These are phyloP conservation scores for Merodon equestris DNA, from an alignment of 2,888 invertebrate genomes.

Conservation along the genomic window DNA sequence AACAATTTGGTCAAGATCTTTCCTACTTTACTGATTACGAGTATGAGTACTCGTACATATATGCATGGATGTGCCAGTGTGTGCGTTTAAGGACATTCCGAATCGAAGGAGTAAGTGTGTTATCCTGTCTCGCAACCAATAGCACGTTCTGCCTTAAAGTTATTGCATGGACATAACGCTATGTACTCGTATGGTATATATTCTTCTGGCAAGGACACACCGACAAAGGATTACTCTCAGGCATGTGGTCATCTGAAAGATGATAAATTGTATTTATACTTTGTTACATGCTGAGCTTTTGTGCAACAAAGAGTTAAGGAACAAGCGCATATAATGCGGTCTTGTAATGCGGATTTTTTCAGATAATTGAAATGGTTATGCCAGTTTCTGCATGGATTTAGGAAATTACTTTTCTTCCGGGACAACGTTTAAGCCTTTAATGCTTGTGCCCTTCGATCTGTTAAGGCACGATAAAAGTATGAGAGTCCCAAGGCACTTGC, in stretches of 20 bases:
- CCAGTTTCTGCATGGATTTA: background rate
- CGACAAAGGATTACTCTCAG: constrained; percentile 25
- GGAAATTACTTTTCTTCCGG: too few relatives aligned
- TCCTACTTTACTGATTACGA: constrained; percentile 34
- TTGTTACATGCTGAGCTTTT: constrained; percentile 50
- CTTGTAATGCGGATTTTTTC: constrained; percentile 28
- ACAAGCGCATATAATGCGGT: constrained; percentile 21
- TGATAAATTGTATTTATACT: constrained; percentile 51
- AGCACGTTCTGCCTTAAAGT: constrained; percentile 34
- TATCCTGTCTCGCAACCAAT: constrained; percentile 30
- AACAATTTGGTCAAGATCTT: constrained; percentile 30
- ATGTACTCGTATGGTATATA: background rate
- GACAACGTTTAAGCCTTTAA: too few relatives aligned
- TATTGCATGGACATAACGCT: too few relatives aligned
- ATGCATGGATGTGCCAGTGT: background rate
- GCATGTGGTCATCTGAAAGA: constrained; percentile 46
- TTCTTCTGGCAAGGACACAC: constrained; percentile 46
- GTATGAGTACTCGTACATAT: constrained; percentile 7
- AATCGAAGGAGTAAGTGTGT: constrained; percentile 33
- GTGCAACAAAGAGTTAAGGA: constrained; percentile 9
- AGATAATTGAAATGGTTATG: constrained; percentile 51
- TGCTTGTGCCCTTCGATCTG: too few relatives aligned
- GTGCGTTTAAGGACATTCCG: background rate
- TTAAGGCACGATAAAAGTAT: too few relatives aligned
- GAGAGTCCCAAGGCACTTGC: too few relatives aligned